Conservation (phyloP, 2,888 invertebrate genomes). For the Drosophila mercatorum region DNA sequence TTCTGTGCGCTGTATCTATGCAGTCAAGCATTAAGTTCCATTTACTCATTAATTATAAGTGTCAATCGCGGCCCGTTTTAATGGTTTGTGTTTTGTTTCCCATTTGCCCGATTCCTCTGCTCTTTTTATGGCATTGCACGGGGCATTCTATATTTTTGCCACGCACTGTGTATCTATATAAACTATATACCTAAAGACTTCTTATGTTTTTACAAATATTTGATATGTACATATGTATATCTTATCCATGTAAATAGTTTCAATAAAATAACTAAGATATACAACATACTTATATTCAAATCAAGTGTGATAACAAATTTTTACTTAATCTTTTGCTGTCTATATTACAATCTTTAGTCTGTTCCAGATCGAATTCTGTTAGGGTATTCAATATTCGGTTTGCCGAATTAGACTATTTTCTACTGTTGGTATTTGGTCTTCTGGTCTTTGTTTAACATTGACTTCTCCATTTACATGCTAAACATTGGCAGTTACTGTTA, state of each 20-base stretch:
- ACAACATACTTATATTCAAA: not conserved
- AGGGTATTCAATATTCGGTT: slow-evolving; percentile 18
- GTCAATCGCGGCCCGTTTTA: slow-evolving; percentile 70
- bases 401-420: not conserved
- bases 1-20: slow-evolving; percentile 50
- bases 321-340: too few species aligned
- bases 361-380: too few species aligned
- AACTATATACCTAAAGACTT: not conserved
- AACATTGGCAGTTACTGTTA: slow-evolving; percentile 53
- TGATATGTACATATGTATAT: not conserved
- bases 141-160: not conserved
- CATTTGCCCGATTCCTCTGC: slow-evolving; percentile 21
- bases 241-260: not conserved
- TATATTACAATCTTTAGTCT: not conserved
- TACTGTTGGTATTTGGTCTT: slow-evolving; percentile 35
- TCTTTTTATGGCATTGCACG: slow-evolving; percentile 15
- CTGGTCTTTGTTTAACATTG: slow-evolving; percentile 62
- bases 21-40: slow-evolving; percentile 62
- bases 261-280: not conserved
- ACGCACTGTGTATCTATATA: not conserved
- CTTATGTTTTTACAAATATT: not conserved
- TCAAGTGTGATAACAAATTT: not conserved
- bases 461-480: slow-evolving; percentile 76
- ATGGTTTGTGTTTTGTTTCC: slow-evolving; percentile 66
- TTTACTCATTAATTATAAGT: slow-evolving; percentile 72